Base-by-base conservation (phyloP, 2,113 vertebrate species). In the Dasypus novemcinctus region DNA sequence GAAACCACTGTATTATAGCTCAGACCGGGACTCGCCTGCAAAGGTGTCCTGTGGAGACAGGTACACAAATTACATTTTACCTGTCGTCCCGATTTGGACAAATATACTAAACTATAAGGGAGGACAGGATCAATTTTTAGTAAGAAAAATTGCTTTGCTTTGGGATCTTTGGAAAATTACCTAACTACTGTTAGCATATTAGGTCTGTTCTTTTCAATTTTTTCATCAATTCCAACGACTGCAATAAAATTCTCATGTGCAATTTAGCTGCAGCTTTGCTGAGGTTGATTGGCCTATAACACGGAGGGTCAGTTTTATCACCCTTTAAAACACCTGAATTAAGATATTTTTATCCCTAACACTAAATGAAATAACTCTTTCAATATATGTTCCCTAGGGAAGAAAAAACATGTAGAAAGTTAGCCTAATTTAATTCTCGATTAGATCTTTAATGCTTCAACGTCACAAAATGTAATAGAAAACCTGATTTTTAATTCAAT, bases 391-490 rank as follows among this genome's bases (percentile, higher is more conserved):
- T 95, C 59, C 41, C 10, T 49, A 79, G 90, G 75, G 33, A 15
- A 41, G 54, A 54, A 33, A 36, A 63, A 46, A 63, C n/a, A n/a
- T 43, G 2, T 33, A 91, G 78, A 78, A 72, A 93, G 52, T 84
- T 97, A 79, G 17, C 31, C 86, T 95, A 93, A 96, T 94, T 94
- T 86, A 81, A 95, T 90, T 95, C 82, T 75, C 85, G 90, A 93
- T 94, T 91, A 87, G 64, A 92, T 93, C 54, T 94, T 93, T 92
- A 95, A 95, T 93, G 41, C 49, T 81, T 74, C 76, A 95, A 92
- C 87, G 74, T 93, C 81, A 82, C n/a, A 92, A 90, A 84, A 43
- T 13, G 11, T 69, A 93, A 81, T 83, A 7, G 7, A 71, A 85
- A 82, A 93, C 20, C 9, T 79, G 71, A 29, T 81, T 95, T 91